Base-by-base conservation (phyloP, 1,140 invertebrate genomes). In the Diorhabda sublineata region DNA sequence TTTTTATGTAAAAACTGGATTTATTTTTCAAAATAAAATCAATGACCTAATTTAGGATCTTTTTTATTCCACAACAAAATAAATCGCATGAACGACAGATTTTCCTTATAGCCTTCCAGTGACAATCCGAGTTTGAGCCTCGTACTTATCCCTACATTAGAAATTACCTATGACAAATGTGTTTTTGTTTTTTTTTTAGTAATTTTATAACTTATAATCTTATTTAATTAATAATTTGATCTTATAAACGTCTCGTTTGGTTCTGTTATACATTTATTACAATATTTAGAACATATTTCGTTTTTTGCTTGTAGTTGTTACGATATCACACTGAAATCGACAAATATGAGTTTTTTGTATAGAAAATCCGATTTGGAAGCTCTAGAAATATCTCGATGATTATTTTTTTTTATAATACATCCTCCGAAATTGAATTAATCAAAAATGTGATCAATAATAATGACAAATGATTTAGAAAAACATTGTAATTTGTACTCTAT, bases 261-360 rank as follows among this genome's bases (percentile, higher is more conserved):
- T 79, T 78, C 76, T 77, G 71, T 74, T 74, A 65, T 52, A 42
- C 52, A 64, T 70, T 74, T 59, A 70, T 70, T 73, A 74, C 74
- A 70, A 72, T 66, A 80, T 80, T 80, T 80, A 80, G 79, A 80
- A 80, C 79, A 77, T 79, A 69, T 71, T 78, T 75, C 72, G 71
- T 76, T 75, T 26, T 26, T 73, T 71, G 65, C 66, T 66, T 72
- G 66, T 61, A 69, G 61, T 74, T 65, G 69, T 70, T 67, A 67
- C 64, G 65, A 70, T 70, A 76, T 75, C 74, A 75, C 75, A 75
- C 72, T 70, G 68, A 75, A 75, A 68, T 73, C 43, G 64, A 71
- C 43, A 72, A 68, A 65, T 45, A 45, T 47, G 7, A 43, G 9
- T 57, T 66, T 66, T 66, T 57, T 26, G 45, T 56, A 42, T 7